Base-by-base conservation (phyloP, 2,113 vertebrate genomes). In the Apodemus sylvaticus region DNA sequence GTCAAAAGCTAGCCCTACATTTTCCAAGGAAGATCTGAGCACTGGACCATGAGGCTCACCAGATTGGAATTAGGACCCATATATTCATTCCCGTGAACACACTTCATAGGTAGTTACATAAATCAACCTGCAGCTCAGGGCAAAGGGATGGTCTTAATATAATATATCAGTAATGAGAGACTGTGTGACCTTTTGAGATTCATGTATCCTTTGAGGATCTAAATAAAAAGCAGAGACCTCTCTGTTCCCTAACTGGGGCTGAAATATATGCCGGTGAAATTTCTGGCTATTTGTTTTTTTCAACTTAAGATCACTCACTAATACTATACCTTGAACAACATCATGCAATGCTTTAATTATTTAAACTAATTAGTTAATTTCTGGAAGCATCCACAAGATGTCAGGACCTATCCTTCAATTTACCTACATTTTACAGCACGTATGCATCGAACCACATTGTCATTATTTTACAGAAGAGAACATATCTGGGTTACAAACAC, bases 221-320 rank as follows among this genome's bases (percentile, higher is more conserved):
- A 66, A 96, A 62, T 22, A 89, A 89, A 93, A 95, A 13, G 22
- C 74, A 71, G 76, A 96, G n/a, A 53, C 1, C 10, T 45, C 66
- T 8, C 12, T 62, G 10, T 6, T 36, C 13, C n/a, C n/a, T 42
- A 36, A 51, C 86, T 39, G 58, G 7, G 53, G 7, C 11, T 39
- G 9, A 93, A 78, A 85, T 45, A 71, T 8, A 51, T 66, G 20
- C 48, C 11, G 20, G 19, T 31, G 58, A 68, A 64, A 86, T 77
- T 82, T 64, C 36, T 77, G 24, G 12, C 17, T 19, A 3, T 68
- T 86, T 26, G 4, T 11, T 93, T 1, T 95, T 42, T 55, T 91
- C 66, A 79, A 16, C 39, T 48, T 93, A 42, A n/a, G 19, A n/a
- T 90, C 31, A 77, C 6, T 89, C 13, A 53, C 2, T n/a, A 77